Conservation (phyloP, 2,113 vertebrate genomes). For the Alexandromys fortis region DNA sequence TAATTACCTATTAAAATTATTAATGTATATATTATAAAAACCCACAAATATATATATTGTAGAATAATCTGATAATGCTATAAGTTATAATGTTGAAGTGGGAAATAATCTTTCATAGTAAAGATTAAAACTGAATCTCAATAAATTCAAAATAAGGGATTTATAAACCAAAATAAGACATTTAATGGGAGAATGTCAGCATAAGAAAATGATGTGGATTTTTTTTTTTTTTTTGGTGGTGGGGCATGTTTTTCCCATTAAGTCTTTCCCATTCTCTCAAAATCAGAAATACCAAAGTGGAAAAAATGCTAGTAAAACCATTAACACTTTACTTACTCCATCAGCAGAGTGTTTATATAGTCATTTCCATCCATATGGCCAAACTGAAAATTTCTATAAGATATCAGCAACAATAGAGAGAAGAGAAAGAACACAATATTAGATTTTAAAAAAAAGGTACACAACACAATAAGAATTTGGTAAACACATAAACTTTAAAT, state of each 20-base stretch:
- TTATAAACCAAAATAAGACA: slow-evolving; percentile 33
- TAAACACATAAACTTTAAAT: slow-evolving; percentile 15
- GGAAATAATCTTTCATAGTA: background rate
- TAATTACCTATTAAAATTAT: slow-evolving; percentile 3
- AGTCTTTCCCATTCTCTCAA: background rate
- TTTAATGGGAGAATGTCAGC: background rate
- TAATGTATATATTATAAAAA: background rate
- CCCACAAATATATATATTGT: background rate
- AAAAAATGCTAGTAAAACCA: background rate
- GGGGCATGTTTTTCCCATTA: background rate
- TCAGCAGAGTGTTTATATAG: slow-evolving; percentile 98
- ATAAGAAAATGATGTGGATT: background rate
- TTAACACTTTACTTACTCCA: slow-evolving; percentile 93
- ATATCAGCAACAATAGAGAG: background rate
- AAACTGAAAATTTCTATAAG: slow-evolving; percentile 92
- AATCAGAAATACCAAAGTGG: background rate
- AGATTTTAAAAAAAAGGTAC: background rate
- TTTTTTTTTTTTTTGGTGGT: background rate
- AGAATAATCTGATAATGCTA: slow-evolving; percentile 9
- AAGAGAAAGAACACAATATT: background rate
- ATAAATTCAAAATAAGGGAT: background rate
- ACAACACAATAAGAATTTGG: background rate
- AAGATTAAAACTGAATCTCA: background rate
- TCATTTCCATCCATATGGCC: slow-evolving; percentile 98
- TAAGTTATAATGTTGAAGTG: background rate